A percentile compares a stretch with the other conserved stretches of the same genome.
phyloP scores from a whole-genome alignment of 64 coral and sea anemone genomes.

The Stylophora pistillata region DNA sequence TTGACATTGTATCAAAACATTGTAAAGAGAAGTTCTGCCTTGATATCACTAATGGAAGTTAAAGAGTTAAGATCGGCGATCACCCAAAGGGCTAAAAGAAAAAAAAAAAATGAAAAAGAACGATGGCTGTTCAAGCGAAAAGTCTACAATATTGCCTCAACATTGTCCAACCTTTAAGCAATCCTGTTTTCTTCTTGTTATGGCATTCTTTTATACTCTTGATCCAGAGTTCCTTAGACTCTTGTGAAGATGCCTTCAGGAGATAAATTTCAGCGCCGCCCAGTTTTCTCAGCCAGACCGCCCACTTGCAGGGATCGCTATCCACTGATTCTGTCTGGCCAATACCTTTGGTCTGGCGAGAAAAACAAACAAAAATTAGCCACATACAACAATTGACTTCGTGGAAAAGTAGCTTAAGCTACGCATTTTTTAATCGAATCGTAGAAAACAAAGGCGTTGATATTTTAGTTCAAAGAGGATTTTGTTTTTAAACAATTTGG shows the following conservation, averaged over 20 bases:
- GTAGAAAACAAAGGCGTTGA: no score
- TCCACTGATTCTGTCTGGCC: slow-evolving; percentile 85
- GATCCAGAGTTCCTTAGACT: slow-evolving; percentile 77
- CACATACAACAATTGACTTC: no score
- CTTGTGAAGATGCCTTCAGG: slow-evolving; percentile 57
- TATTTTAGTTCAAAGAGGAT: no score
- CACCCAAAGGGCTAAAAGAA: no score
- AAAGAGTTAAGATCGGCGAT: no score
- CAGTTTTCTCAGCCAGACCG: slow-evolving; percentile 82
- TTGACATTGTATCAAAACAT: no score
- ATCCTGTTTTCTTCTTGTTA: slow-evolving; percentile 75
- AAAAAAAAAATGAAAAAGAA: background rate
- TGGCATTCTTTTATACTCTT: slow-evolving; percentile 87
- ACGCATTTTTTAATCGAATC: no score
- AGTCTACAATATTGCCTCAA: background rate
- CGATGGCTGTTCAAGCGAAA: no score
- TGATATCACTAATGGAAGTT: no score
- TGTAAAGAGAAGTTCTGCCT: no score
- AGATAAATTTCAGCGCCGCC: slow-evolving; percentile 84
- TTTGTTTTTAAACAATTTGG: no score
- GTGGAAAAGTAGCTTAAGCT: no score
- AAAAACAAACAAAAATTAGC: background rate
- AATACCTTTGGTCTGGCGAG: slow-evolving; percentile 69
- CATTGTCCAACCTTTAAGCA: slow-evolving; percentile 74
- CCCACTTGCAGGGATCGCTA: slow-evolving; percentile 89